A percentile compares a stretch with the other conserved stretches of the same genome.
These are phyloP conservation scores for Torymus texanus DNA, from an alignment of 2,888 invertebrate genomes.

Conservation along the genomic window DNA sequence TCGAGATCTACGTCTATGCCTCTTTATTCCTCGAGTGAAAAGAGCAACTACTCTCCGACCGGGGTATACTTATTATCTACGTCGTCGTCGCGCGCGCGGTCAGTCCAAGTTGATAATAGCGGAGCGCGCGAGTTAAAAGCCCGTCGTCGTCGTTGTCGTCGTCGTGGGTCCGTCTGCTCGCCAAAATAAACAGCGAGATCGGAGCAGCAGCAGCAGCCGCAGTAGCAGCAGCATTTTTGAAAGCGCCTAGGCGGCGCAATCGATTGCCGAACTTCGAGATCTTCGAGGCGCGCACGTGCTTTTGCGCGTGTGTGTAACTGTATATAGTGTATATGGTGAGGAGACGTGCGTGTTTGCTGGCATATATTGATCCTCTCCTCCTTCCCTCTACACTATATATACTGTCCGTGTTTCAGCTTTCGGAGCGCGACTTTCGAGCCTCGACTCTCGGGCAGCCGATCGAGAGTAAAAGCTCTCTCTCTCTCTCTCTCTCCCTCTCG, in stretches of 20 bases:
- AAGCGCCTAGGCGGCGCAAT: neutral
- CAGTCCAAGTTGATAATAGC: too few species aligned
- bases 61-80: too few species aligned
- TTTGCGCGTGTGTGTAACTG: too few species aligned
- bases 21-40: neutral
- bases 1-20: neutral
- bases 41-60: neutral
- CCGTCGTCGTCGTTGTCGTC: neutral
- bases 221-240: slow-evolving; percentile 7
- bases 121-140: neutral
- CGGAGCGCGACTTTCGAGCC: neutral
- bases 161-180: neutral
- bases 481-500: too few species aligned
- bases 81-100: too few species aligned
- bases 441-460: neutral
- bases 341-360: too few species aligned
- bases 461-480: too few species aligned
- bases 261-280: slow-evolving; percentile 25
- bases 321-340: too few species aligned
- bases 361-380: too few species aligned
- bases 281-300: neutral
- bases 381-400: too few species aligned
- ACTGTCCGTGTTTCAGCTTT: too few species aligned
- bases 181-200: slow-evolving; percentile 17
- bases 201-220: neutral